phyloP scores from a whole-genome alignment of 1,140 invertebrate species.

The Drosophila chauvacae region DNA sequence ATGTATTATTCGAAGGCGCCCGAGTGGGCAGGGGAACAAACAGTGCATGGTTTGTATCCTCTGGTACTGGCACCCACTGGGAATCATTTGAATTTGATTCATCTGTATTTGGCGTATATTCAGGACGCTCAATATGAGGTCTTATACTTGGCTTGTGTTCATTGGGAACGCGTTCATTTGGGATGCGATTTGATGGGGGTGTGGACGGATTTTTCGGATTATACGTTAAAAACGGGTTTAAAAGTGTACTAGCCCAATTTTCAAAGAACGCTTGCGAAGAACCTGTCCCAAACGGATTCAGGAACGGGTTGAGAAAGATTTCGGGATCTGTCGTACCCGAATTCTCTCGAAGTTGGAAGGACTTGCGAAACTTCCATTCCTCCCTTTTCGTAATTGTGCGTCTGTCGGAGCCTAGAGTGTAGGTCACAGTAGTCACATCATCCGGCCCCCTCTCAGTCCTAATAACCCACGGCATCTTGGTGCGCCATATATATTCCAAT shows the following conservation, averaged over 20 bases:
- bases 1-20: neutral
- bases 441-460: neutral
- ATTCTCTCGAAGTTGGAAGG: no score
- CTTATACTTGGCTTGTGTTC: neutral
- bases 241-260: neutral
- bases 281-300: no score
- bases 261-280: no score
- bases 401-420: neutral
- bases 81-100: neutral
- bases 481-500: constrained; percentile 13
- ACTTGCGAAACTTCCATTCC: no score
- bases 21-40: neutral
- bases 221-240: neutral
- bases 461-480: neutral
- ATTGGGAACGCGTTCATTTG: neutral
- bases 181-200: neutral
- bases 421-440: neutral
- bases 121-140: neutral
- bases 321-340: neutral
- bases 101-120: neutral
- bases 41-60: neutral
- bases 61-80: constrained; percentile 1
- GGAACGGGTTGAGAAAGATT: no score
- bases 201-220: neutral
- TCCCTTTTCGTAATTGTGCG: neutral